Evolutionary conservation across 2,797 vertebrate species (phyloP), one percentile per base, ranked within the genome.

Genomic region (Lophius americanus): DNA sequence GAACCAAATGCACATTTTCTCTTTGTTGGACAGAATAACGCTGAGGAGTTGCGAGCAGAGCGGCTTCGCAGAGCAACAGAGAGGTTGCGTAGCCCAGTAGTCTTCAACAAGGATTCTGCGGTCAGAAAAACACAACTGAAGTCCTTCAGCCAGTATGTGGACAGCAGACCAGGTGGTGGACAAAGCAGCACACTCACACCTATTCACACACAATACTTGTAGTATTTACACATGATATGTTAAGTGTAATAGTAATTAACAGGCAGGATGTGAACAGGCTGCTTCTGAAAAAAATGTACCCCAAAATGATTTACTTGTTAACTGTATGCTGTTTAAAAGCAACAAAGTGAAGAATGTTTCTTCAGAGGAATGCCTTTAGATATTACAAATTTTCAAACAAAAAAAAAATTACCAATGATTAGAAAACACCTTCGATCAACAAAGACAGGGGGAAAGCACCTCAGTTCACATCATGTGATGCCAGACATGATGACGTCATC

Each of bases 121-220:
- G 92, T 99, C 88, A 96, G 96, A 82, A 98, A 98, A 93, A 99
- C 97, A 11, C 97, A 98, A 88, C 96, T 99, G 53, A 96, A 98
- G 91, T 99, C 97, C 72, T 99, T 98, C 92, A 99, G 97, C 93
- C 97, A 99, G 82, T 98, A 96, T 51, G 95, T 99, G 88, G 98
- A 99, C 88, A 96, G 79, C 88, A 93, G 95, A 91, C 96, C 97
- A 95, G 97, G 98, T 99, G 93, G 85, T 68, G 6, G 44, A 46
- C 63, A 23, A 50, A 32, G 3, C 37, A 46, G 41, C 63, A 62
- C 65, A 48, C 5, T 37, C 35, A 51, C 76, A 64, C 23, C 60
- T 14, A 50, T 9, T 39, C 9, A 4, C 41, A 44, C 10, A 47
- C 48, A 33, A 11, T 52, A 4, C 32, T 50, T n/a, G 13, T 37